These are phyloP conservation scores for Synodontis membranacea DNA, from an alignment of 2,113 vertebrate species.

Conservation along the genomic window DNA sequence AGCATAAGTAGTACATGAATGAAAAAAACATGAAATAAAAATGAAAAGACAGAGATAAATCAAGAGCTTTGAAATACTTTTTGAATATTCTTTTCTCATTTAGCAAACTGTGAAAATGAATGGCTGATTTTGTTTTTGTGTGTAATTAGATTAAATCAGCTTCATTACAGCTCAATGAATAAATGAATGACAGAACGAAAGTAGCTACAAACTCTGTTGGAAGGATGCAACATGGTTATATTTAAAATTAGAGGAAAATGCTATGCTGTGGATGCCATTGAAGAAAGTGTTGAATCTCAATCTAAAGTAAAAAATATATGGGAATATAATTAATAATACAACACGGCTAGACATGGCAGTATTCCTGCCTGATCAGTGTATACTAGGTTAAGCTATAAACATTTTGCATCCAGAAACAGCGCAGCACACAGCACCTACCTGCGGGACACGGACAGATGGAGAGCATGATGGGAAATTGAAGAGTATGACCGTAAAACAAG, in stretches of 20 bases:
- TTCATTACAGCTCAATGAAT: not conserved
- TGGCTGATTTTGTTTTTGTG: not conserved
- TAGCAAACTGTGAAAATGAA: not conserved
- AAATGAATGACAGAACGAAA: not conserved
- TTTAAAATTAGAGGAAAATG: not conserved
- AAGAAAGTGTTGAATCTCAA: not conserved
- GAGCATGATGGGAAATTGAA: constrained; percentile 58
- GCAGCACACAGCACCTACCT: constrained; percentile 34
- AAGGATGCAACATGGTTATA: not conserved
- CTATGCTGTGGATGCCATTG: not conserved
- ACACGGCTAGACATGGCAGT: not conserved
- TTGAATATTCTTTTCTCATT: not conserved
- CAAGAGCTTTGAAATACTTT: not conserved
- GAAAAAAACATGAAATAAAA: not conserved
- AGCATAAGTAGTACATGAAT: not conserved
- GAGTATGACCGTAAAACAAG: constrained; percentile 61
- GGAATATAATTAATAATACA: no score
- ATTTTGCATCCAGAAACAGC: not conserved
- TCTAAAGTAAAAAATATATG: not conserved
- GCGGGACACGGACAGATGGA: constrained; percentile 56
- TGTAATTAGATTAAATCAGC: constrained; percentile 17
- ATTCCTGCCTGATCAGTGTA: not conserved
- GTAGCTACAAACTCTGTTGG: not conserved
- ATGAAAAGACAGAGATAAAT: not conserved
- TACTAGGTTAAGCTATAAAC: not conserved